Percentiles rank a stretch among this genome's conserved stretches.
phyloP scores from a whole-genome alignment of 1,140 invertebrate genomes.

The Aplysia californica region DNA sequence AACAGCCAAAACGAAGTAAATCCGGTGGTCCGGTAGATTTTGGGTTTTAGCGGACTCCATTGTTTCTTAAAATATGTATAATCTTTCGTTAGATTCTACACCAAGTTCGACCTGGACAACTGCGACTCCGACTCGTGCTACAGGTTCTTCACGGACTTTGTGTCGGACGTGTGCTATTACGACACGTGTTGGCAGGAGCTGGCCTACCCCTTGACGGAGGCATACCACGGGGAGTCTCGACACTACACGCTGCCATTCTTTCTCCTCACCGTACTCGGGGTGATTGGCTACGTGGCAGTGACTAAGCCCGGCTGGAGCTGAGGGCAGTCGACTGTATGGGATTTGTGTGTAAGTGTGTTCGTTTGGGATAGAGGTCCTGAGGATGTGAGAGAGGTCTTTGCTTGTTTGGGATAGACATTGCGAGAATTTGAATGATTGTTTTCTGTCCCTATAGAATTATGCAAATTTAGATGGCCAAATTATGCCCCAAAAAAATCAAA shows the following conservation, averaged over 20 bases:
- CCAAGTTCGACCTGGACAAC: slow-evolving; percentile 25
- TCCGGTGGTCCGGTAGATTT: no score
- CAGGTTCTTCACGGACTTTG: slow-evolving; percentile 35
- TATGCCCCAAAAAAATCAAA: no score
- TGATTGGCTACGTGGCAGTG: slow-evolving; percentile 30
- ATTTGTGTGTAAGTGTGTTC: background rate
- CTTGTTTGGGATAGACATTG: no score
- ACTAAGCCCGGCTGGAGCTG: slow-evolving; percentile 25
- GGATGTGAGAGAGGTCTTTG: no score
- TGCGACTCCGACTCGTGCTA: slow-evolving; percentile 32
- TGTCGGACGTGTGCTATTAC: slow-evolving; percentile 36
- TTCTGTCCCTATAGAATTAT: no score
- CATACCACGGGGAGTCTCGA: slow-evolving; percentile 28
- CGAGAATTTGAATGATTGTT: no score
- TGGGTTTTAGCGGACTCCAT: no score
- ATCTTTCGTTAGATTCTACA: slow-evolving; percentile 36
- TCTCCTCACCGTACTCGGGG: slow-evolving; percentile 27
- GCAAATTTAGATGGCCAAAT: no score
- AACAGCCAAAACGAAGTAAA: no score
- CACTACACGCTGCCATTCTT: slow-evolving; percentile 38
- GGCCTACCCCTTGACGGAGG: slow-evolving; percentile 42
- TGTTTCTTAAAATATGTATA: no score
- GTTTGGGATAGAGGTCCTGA: background rate
- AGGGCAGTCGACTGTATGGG: no score
- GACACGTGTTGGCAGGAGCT: slow-evolving; percentile 51